phyloP scores from a whole-genome alignment of 2,113 vertebrate species.

The Pachycephala philippinensis region DNA sequence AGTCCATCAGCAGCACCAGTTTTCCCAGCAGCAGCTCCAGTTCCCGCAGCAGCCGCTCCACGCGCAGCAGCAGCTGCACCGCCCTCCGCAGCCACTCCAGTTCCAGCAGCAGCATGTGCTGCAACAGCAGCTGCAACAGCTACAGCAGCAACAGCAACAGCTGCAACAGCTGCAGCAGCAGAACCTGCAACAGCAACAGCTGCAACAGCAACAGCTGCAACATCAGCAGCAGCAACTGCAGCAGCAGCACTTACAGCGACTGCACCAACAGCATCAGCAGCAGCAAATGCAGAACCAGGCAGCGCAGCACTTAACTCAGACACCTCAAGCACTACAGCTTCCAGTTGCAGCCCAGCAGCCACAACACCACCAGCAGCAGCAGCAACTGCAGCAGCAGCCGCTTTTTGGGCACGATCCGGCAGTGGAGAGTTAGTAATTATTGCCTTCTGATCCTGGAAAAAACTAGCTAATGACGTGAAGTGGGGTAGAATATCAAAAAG shows the following conservation, averaged over 20 bases:
- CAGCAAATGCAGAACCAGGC: slow-evolving; percentile 73
- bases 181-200: slow-evolving; percentile 77
- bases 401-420: slow-evolving; percentile 92
- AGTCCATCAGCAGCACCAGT: slow-evolving; percentile 68
- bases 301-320: slow-evolving; percentile 57
- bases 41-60: slow-evolving; percentile 77
- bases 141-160: slow-evolving; percentile 79
- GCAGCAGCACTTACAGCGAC: slow-evolving; percentile 75
- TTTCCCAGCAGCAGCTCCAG: slow-evolving; percentile 75
- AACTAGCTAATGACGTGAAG: not conserved
- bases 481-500: not conserved
- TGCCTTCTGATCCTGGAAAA: not conserved
- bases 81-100: slow-evolving; percentile 81
- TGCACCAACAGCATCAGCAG: slow-evolving; percentile 68
- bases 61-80: slow-evolving; percentile 75
- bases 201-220: slow-evolving; percentile 70
- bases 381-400: slow-evolving; percentile 75
- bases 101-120: slow-evolving; percentile 78
- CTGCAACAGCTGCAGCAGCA: slow-evolving; percentile 73
- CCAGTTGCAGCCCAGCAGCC: slow-evolving; percentile 73
- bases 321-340: slow-evolving; percentile 72
- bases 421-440: slow-evolving; percentile 84
- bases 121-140: slow-evolving; percentile 77
- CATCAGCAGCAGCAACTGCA: slow-evolving; percentile 77
- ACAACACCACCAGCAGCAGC: slow-evolving; percentile 67